Base-by-base conservation (phyloP, 2,113 vertebrate species). In the Xerus inauris region DNA sequence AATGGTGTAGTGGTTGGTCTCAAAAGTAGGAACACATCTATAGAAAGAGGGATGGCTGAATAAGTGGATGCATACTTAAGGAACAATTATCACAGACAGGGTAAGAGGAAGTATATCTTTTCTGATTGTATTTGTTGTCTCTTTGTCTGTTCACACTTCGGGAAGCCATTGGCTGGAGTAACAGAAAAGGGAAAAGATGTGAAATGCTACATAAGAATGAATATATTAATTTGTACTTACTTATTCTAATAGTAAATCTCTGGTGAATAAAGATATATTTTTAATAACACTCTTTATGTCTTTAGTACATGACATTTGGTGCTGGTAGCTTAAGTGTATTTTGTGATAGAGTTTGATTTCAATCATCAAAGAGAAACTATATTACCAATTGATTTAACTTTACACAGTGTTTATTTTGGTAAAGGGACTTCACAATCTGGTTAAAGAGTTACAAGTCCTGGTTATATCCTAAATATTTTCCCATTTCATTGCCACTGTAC, bases 361-460 rank as follows among this genome's bases (percentile, higher is more conserved):
- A 94, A 40, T 86, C 79, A 81, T 72, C 38, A 94, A 54, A 71
- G 45, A 54, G 88, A 95, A 71, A 80, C 6, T 81, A 76, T 32
- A 49, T 30, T 72, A 28, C 40, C 38, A 77, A 8, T 6, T 67
- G 2, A 51, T 38, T 67, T 64, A 72, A 57, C 16, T 76, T 75
- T 47, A 38, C 16, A 76, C 57, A 71, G 22, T 42, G 9, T 89
- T 86, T 20, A 40, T 76, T 96, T 79, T 59, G 62, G 30, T 81
- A 73, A 57, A 72, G 47, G n/a, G 13, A 24, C 13, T 75, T 84
- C 26, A 38, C 32, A 51, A 51, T 81, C 20, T 72, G 19, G 10
- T 62, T 22, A 88, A 54, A 76, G 75, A 54, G 1, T 22, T 62
- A 64, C 10, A 11, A 13, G 40, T 14, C 32, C 67, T n/a, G 26